These are phyloP conservation scores for Pristionchus maxplancki DNA, from an alignment of 2,888 invertebrate genomes.

Conservation along the genomic window DNA sequence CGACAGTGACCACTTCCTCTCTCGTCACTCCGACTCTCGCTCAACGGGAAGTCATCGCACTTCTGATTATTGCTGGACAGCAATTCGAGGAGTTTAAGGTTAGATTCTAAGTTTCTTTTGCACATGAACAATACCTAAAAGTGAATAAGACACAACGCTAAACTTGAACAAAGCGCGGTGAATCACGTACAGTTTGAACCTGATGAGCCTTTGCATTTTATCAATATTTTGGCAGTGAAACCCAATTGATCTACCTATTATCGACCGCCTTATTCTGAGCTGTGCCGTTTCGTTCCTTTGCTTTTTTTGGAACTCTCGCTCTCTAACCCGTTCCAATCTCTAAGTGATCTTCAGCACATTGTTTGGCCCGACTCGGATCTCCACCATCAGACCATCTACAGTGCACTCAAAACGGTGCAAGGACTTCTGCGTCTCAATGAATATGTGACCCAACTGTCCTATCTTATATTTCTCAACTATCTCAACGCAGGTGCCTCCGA, in stretches of 20 bases:
- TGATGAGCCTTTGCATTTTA: too few species aligned
- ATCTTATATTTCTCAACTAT: not conserved
- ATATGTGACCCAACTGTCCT: not conserved
- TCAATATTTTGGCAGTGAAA: too few species aligned
- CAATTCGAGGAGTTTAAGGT: slow-evolving; percentile 11
- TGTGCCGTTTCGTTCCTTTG: not conserved
- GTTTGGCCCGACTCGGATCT: slow-evolving; percentile 15
- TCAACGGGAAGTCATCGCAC: not conserved
- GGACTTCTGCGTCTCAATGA: not conserved
- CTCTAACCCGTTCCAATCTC: not conserved
- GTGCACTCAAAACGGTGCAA: not conserved
- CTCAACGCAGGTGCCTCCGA: not conserved
- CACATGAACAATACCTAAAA: too few species aligned
- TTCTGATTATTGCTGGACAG: not conserved
- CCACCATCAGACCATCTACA: not conserved
- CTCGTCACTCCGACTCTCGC: not conserved
- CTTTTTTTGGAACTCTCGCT: not conserved
- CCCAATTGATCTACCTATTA: too few species aligned
- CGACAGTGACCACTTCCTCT: not conserved
- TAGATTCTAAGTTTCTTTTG: not conserved
- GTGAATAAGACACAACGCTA: too few species aligned
- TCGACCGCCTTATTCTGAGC: not conserved
- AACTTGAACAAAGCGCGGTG: too few species aligned
- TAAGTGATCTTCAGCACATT: not conserved
- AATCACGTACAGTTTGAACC: too few species aligned